Evolutionary conservation across 2,113 vertebrate species (phyloP).

Genomic region (Malurus melanocephalus): DNA sequence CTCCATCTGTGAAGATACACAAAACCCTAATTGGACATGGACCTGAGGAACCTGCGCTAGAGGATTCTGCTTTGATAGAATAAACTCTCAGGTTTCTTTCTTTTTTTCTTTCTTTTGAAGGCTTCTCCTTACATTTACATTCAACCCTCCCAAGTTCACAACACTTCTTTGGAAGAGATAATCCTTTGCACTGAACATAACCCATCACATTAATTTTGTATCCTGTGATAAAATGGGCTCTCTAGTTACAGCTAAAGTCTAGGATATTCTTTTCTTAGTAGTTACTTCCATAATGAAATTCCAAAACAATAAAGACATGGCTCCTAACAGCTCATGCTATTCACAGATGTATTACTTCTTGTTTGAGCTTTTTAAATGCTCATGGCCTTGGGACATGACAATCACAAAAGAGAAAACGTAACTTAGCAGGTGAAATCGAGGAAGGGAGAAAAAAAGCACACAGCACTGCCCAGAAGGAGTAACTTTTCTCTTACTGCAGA

Average conservation of each 20-base stretch:
- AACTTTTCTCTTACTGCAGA: background rate
- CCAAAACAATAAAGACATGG: background rate
- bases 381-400: background rate
- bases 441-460: fast-evolving
- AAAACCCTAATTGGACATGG: background rate
- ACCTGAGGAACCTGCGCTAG: background rate
- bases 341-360: background rate
- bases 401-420: background rate
- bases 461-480: background rate
- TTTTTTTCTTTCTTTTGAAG: background rate
- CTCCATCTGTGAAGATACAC: background rate
- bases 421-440: constrained; percentile 5
- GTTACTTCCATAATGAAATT: constrained; percentile 4
- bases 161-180: background rate
- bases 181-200: background rate
- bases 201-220: background rate
- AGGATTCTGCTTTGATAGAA: background rate
- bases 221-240: background rate
- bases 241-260: background rate
- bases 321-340: background rate
- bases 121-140: background rate
- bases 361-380: background rate
- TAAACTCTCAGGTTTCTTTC: too few species aligned
- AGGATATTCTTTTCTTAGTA: background rate
- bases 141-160: background rate